phyloP scores from a whole-genome alignment of 2,797 vertebrate genomes.

The Phoebastria nigripes region DNA sequence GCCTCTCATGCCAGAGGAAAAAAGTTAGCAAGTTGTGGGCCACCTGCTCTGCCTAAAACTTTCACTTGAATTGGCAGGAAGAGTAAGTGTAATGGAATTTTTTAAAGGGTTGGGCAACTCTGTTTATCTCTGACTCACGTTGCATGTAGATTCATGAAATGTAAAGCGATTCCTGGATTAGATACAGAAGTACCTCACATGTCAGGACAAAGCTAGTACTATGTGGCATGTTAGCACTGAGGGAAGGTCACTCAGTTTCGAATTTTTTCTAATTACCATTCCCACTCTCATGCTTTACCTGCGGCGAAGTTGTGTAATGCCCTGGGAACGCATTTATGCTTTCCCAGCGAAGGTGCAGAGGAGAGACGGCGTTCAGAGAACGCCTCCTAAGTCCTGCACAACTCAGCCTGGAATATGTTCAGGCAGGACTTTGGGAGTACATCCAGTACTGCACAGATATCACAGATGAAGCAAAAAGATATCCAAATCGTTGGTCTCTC shows the following conservation, averaged over 20 bases:
- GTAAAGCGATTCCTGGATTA: constrained; percentile 39
- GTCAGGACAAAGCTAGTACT: constrained; percentile 43
- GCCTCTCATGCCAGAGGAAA: neutral
- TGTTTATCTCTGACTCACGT: constrained; percentile 52
- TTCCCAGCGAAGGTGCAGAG: neutral
- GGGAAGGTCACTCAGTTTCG: constrained; percentile 50
- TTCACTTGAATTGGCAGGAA: constrained; percentile 44
- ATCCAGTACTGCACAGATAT: constrained; percentile 7
- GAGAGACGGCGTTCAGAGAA: neutral
- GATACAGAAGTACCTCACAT: constrained; percentile 45
- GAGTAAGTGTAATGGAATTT: constrained; percentile 61
- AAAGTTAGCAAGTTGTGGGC: neutral
- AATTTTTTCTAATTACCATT: constrained; percentile 33
- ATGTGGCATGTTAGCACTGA: constrained; percentile 27
- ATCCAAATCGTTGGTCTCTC: neutral
- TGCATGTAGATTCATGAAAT: constrained; percentile 63
- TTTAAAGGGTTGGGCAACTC: constrained; percentile 44
- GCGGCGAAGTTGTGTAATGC: constrained; percentile 33
- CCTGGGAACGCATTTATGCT: constrained; percentile 4
- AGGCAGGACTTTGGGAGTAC: constrained; percentile 41
- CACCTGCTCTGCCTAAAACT: constrained; percentile 31
- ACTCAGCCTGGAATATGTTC: constrained; percentile 38
- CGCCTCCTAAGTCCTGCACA: constrained; percentile 30
- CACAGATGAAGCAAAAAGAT: neutral
- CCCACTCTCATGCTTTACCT: constrained; percentile 41